Evolutionary conservation across 2,888 invertebrate species (phyloP), one percentile per base, ranked within the genome.

Genomic region (Omphaloscelis lunosa): DNA sequence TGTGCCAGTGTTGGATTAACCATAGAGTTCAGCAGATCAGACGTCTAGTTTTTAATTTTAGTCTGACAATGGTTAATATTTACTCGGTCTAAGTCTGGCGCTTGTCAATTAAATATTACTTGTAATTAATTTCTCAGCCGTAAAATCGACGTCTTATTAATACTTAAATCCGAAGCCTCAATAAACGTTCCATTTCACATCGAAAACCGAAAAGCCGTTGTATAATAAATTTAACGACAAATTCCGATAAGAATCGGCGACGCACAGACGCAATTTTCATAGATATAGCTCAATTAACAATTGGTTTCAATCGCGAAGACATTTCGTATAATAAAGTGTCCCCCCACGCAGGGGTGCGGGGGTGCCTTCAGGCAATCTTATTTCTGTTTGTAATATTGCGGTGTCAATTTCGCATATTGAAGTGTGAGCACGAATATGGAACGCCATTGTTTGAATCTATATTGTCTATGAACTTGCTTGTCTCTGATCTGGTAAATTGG

Each of bases 201-300:
- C 86, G 90, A 91, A 89, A 93, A 91, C 91, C 92, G 92, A 90
- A 91, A 93, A 92, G 92, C 93, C 90, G 92, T 91, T 90, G 92
- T 94, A 93, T 89, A 94, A 95, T 96, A 96, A 96, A 95, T 96
- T 95, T 93, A 93, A 95, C 95, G 95, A 93, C 94, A 93, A 94
- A 95, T 94, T 92, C 94, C 95, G 96, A 96, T 96, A 96, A 95
- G 95, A 94, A 96, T 96, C 96, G 95, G 91, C 91, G 86, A 91
- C 92, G 93, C 93, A 94, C 94, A 94, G 95, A 95, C 95, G 95
- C 95, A 94, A 96, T 95, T 96, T 95, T 96, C 96, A 95, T 95
- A 96, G 96, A 96, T 96, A 96, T 95, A 94, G 95, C 96, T 96
- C 96, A 96, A 96, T 96, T 96, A 96, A 96, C 96, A 96, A 96